Evolutionary conservation across 2,113 vertebrate genomes (phyloP).

Genomic region (Eurypyga helias): DNA sequence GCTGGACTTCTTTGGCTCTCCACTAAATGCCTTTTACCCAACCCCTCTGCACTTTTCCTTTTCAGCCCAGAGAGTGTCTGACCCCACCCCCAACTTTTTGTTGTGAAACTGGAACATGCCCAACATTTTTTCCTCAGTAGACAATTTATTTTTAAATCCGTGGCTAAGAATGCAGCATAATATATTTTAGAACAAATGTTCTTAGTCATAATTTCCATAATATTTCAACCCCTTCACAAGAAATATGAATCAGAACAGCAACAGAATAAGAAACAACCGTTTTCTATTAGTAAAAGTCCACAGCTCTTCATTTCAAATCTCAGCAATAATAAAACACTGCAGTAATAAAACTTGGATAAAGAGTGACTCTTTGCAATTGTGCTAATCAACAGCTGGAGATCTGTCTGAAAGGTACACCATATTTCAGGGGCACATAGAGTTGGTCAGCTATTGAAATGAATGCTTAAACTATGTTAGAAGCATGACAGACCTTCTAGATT

Average conservation of each 20-base stretch:
- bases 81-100: neutral
- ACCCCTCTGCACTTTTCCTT: neutral
- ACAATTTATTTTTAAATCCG: conserved; percentile 69
- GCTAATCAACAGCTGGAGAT: neutral
- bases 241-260: conserved; percentile 47
- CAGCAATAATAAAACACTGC: neutral
- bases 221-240: conserved; percentile 11
- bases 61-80: neutral
- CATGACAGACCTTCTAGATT: neutral
- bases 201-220: conserved; percentile 63
- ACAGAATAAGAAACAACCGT: neutral
- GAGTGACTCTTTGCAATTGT: neutral
- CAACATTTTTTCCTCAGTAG: conserved; percentile 58
- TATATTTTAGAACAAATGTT: conserved; percentile 52
- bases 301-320: neutral
- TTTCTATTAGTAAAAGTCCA: neutral
- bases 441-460: neutral
- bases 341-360: neutral
- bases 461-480: neutral
- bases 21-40: neutral
- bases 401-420: neutral
- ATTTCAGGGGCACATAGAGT: neutral
- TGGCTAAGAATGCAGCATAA: conserved; percentile 47
- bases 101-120: conserved; percentile 42
- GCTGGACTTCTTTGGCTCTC: neutral